Percentiles rank a stretch among this genome's conserved stretches.
These are phyloP conservation scores for Zaprionus lineosus DNA, from an alignment of 2,888 invertebrate species.

Conservation along the genomic window DNA sequence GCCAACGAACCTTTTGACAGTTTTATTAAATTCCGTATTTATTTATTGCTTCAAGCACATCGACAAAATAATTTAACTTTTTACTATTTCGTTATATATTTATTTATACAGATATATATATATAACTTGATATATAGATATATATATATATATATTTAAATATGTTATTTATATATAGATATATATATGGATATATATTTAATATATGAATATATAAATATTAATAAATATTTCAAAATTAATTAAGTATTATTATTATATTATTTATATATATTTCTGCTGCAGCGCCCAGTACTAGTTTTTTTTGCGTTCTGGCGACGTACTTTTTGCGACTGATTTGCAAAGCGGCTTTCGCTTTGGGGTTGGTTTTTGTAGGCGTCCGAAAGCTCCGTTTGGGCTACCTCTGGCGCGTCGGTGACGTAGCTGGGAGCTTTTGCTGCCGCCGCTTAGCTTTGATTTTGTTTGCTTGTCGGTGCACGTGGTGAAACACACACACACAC, in stretches of 20 bases:
- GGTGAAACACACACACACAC: slow-evolving; percentile 36
- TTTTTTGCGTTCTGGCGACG: slow-evolving; percentile 77
- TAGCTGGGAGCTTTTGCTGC: slow-evolving; percentile 40
- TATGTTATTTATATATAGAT: no score
- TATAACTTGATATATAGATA: no score
- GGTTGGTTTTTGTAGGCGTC: slow-evolving; percentile 76
- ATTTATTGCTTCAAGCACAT: no score
- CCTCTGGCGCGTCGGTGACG: slow-evolving; percentile 48
- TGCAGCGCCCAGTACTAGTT: slow-evolving; percentile 33
- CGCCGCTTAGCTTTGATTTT: slow-evolving; percentile 33
- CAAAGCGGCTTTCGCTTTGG: slow-evolving; percentile 70
- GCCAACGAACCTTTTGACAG: background rate
- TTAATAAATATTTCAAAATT: slow-evolving; percentile 14
- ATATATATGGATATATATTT: no score
- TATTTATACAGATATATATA: no score
- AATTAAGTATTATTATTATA: slow-evolving; percentile 4
- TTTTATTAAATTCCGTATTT: background rate
- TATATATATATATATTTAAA: no score
- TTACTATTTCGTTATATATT: no score
- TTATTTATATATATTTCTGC: slow-evolving; percentile 19
- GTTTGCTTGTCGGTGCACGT: slow-evolving; percentile 36
- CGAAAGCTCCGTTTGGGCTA: slow-evolving; percentile 62
- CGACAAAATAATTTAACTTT: no score
- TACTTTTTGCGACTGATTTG: slow-evolving; percentile 81
- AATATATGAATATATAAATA: background rate